Percentiles rank a stretch among this genome's conserved stretches.
These are phyloP conservation scores for Scaptodrosophila lebanonensis DNA, from an alignment of 1,140 invertebrate genomes.

Conservation along the genomic window DNA sequence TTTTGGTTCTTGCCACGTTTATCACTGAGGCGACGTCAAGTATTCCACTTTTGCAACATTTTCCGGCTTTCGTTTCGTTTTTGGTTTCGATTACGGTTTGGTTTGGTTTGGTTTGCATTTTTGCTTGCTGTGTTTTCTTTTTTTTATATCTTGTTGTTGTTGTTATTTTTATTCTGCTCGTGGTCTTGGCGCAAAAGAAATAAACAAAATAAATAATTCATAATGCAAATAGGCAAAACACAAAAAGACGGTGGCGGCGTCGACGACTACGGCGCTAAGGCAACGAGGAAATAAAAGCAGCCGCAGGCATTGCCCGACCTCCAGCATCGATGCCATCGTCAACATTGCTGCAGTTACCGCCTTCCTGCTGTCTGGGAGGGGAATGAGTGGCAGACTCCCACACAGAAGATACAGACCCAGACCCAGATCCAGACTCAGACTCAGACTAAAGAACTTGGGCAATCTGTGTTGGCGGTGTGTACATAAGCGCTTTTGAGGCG, in stretches of 20 bases:
- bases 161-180: conserved; percentile 8
- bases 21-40: conserved; percentile 60
- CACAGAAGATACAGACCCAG: too few relatives aligned
- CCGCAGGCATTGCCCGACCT: too few relatives aligned
- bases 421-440: conserved; percentile 13
- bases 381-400: too few relatives aligned
- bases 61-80: conserved; percentile 37
- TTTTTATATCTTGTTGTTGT: background rate
- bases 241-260: conserved; percentile 7
- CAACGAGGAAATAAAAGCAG: conserved; percentile 41
- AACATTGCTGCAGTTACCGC: too few relatives aligned
- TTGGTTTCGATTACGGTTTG: background rate
- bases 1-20: conserved; percentile 40
- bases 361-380: too few relatives aligned
- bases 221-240: conserved; percentile 72
- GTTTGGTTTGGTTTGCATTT: conserved; percentile 17
- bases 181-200: conserved; percentile 33
- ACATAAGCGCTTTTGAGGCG: conserved; percentile 40
- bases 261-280: conserved; percentile 19
- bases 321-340: too few relatives aligned
- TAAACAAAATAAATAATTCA: conserved; percentile 72
- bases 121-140: background rate
- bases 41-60: conserved; percentile 51
- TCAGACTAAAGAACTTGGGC: conserved; percentile 17
- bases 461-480: conserved; percentile 32